Evolutionary conservation across 2,888 invertebrate species (phyloP), one percentile per base, ranked within the genome.

Genomic region (Orthosia cruda): DNA sequence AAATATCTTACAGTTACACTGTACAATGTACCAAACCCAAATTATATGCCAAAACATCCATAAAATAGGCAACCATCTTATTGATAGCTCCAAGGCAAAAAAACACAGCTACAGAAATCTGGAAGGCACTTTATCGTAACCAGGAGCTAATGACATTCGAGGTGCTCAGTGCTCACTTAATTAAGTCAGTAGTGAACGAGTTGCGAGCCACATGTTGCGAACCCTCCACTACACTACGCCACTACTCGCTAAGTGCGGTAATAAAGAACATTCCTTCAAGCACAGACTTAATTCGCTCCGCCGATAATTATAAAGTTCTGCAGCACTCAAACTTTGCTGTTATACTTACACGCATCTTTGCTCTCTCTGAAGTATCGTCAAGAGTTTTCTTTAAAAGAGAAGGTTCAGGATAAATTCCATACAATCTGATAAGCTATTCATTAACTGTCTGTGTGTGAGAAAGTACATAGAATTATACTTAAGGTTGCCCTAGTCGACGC

Each of bases 101-200:
- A 52, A 23, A 49, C 49, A 61, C 16, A 45, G 32, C 20, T 50
- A 57, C n/a, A 65, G 73, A 58, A 81, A 79, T 79, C 77, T 82
- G 78, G 73, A 66, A 82, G 65, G 65, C 80, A 85, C 86, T 82
- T 81, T 75, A 80, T 67, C 75, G 83, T 88, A 84, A 84, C 87
- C 83, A 87, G 83, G 77, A 83, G 83, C 80, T 89, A 89, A 89
- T 90, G 80, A 88, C 76, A 83, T 85, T 76, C 80, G 76, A 71
- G 61, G 82, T 80, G 70, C 87, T 84, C 86, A 74, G 69, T 79
- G 72, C 84, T 80, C 86, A 87, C 88, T 91, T 88, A 91, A 91
- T 91, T 90, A 91, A 88, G 85, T 87, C 88, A 77, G 83, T 84
- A 85, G 84, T 77, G 87, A 88, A 84, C 80, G 80, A 85, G 85